These are phyloP conservation scores for Metacarcinus magister DNA, from an alignment of 2,888 invertebrate species.

Conservation along the genomic window DNA sequence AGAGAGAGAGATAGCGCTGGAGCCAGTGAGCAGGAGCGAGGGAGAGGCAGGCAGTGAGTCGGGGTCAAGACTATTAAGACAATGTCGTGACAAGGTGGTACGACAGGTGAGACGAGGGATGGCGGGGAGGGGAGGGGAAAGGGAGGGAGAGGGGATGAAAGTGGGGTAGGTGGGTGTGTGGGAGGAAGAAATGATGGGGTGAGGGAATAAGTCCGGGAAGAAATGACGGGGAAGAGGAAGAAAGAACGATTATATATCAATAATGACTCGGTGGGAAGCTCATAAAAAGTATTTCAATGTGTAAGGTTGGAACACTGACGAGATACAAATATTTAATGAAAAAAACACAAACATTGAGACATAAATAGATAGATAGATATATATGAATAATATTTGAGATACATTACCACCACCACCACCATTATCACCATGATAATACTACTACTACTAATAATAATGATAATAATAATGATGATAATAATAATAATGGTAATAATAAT, in stretches of 20 bases:
- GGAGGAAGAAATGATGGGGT: neutral
- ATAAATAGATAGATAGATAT: neutral
- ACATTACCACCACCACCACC: neutral
- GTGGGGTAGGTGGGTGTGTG: neutral
- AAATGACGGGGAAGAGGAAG: neutral
- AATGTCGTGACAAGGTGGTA: neutral
- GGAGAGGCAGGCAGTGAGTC: neutral
- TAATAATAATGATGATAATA: too few species aligned
- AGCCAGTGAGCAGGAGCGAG: neutral
- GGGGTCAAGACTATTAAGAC: neutral
- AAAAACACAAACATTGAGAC: neutral
- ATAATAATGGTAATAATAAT: too few species aligned
- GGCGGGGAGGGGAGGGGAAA: neutral
- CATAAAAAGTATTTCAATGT: neutral
- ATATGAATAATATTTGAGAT: neutral
- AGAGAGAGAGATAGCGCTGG: too few species aligned
- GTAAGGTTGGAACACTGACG: neutral
- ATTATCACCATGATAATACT: neutral
- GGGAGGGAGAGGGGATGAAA: neutral
- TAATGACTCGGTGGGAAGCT: neutral
- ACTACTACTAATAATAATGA: too few species aligned
- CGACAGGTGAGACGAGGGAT: neutral
- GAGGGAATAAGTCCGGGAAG: neutral
- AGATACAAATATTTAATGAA: neutral
- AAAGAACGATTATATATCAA: neutral